Percentiles rank a stretch among this genome's conserved stretches.
Evolutionary conservation across 2,113 vertebrate genomes (phyloP).

Genomic region (Physeter macrocephalus): DNA sequence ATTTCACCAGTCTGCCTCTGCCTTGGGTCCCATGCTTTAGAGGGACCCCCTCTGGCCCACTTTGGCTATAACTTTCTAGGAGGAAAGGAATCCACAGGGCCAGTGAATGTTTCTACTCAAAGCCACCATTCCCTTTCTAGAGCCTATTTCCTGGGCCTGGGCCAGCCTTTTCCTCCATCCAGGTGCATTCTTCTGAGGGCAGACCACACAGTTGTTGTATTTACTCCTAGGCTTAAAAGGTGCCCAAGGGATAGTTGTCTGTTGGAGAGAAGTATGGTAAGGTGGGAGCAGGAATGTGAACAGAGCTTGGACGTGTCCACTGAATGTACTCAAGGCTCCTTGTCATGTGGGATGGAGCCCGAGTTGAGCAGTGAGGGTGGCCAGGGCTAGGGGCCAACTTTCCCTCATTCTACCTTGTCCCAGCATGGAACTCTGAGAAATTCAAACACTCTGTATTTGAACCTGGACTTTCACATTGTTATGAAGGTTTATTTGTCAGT

Average conservation of each 20-base stretch:
- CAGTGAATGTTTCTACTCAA: not conserved
- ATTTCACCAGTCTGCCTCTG: not conserved
- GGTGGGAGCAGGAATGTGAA: not conserved
- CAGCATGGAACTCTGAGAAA: not conserved
- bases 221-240: not conserved
- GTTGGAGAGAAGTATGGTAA: not conserved
- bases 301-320: not conserved
- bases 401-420: not conserved
- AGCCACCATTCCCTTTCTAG: not conserved
- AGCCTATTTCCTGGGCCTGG: not conserved
- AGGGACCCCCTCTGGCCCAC: accelerated
- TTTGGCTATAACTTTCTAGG: not conserved
- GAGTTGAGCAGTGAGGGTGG: not conserved
- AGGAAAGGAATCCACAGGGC: not conserved
- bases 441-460: not conserved
- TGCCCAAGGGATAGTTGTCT: not conserved
- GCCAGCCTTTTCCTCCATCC: not conserved
- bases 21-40: not conserved
- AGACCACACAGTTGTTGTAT: not conserved
- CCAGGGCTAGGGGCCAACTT: not conserved
- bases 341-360: not conserved
- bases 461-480: not conserved
- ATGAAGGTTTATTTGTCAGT: not conserved
- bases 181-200: not conserved
- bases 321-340: not conserved